Base-by-base conservation (phyloP, 1,140 invertebrate genomes). In the Zaprionus camerounensis region DNA sequence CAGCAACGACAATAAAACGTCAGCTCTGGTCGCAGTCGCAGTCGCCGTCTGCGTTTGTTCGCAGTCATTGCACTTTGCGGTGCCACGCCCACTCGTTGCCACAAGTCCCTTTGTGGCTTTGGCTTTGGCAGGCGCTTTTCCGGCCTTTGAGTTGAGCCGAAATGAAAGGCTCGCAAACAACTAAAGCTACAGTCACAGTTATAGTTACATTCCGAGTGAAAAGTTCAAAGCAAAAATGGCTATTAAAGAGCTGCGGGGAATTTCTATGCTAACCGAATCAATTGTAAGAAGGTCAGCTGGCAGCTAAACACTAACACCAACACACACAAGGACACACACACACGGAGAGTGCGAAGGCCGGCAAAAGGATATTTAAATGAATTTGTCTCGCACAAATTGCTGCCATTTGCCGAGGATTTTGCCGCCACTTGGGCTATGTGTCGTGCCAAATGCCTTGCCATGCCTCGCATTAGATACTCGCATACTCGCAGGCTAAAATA, bases 331-430 rank as follows among this genome's bases (percentile, higher is more conserved):
- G n/a, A 66, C 22, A 61, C 15, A 53, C n/a, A 66, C 66, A 66
- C 24, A 41, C 36, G 20, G 5, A 63, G 15, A 4, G 13, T 26
- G 24, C 36, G 26, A 34, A 64, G 56, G 66, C 38, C 41, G 62
- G 63, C 61, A 55, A 53, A 53, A 88, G 78, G 81, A 90, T 90
- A 90, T 90, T 90, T 90, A 90, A 90, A 90, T 90, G 85, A 90
- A 90, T 90, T 90, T 90, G 85, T 90, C 85, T 90, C 85, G 70
- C 85, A 90, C 85, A 90, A 90, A 90, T 90, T 90, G 85, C 81
- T 90, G 79, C 79, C 85, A 90, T 90, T 90, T 87, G 78, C 78
- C 80, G 74, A 69, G 77, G 73, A 74, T 77, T 71, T 84, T 78
- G 83, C 84, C 83, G 83, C 84, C 84, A 88, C 78, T 88, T 79